Evolutionary conservation across 1,140 invertebrate genomes (phyloP), one percentile per base, ranked within the genome.

Genomic region (Drosophila albomicans): DNA sequence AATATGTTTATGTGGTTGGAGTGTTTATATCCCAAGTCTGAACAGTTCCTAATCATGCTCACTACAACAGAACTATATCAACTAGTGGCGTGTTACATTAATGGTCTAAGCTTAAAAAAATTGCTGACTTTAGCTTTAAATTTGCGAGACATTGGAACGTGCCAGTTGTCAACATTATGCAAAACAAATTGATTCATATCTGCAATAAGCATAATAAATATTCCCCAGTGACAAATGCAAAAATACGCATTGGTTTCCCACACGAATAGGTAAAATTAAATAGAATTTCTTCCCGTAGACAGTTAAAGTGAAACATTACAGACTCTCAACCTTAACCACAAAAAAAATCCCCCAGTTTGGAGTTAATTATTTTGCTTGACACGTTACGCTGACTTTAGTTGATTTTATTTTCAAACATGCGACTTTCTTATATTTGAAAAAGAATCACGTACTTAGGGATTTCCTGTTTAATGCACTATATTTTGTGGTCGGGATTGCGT

Each of bases 91-190:
- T 70, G 32, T 54, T 76, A 35, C 56, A 62, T 72, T 76, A 48
- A 20, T 46, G 46, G 41, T 62, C 15, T 15, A 69, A 66, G 41
- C 51, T 54, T 38, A 73, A 64, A 52, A 20, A 67, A 48, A 63
- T 49, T 71, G 84, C 84, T 84, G 80, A 84, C 67, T 30, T 66
- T 20, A 78, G 77, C 80, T 57, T 32, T 54, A 67, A 69, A 63
- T 78, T 49, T 13, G 41, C 63, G 56, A 84, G 85, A 87, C 84
- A 84, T 58, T 68, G 69, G 77, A 87, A 87, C 84, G 84, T 87
- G 84, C 59, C 74, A 61, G 68, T 81, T 88, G 84, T 79, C 59
- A 52, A 54, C 48, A 54, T 75, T 67, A 61, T 49, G 57, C 35
- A 43, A 74, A 73, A 70, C 41, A 71, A 85, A 85, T 73, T 78